Percentiles rank a stretch among this genome's conserved stretches.
Conservation (phyloP, 1,140 invertebrate species). For the Cydia strobilella region DNA sequence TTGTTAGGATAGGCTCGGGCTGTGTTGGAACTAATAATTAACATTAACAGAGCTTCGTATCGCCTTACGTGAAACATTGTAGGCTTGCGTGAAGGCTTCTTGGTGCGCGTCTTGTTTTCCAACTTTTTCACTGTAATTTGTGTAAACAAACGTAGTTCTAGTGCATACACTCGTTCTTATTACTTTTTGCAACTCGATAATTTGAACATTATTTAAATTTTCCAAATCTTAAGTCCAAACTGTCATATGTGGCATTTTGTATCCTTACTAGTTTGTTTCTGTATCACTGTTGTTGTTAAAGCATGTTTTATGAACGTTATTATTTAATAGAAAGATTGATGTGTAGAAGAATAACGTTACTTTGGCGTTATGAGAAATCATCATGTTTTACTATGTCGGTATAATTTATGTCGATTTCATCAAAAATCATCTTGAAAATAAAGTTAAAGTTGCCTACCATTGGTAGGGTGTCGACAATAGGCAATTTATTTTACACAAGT, state of each 20-base stretch:
- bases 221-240: not conserved
- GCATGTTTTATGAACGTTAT: not conserved
- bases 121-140: not conserved
- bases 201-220: too few relatives aligned
- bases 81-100: not conserved
- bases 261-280: too few relatives aligned
- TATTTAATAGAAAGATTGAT: too few relatives aligned
- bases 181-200: too few relatives aligned
- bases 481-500: not conserved
- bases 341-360: too few relatives aligned
- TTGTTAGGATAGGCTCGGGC: constrained; percentile 20
- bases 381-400: too few relatives aligned
- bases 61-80: not conserved
- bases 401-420: too few relatives aligned
- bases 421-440: too few relatives aligned
- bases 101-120: not conserved
- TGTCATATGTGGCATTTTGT: not conserved
- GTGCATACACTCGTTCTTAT: too few relatives aligned
- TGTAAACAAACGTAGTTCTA: not conserved
- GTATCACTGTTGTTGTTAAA: not conserved
- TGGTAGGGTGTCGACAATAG: not conserved
- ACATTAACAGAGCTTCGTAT: not conserved
- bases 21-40: constrained; percentile 25
- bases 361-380: too few relatives aligned
- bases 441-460: not conserved